A percentile compares a stretch with the other conserved stretches of the same genome.
These are phyloP conservation scores for Cephus pygmeus DNA, from an alignment of 2,888 invertebrate species.

Conservation along the genomic window DNA sequence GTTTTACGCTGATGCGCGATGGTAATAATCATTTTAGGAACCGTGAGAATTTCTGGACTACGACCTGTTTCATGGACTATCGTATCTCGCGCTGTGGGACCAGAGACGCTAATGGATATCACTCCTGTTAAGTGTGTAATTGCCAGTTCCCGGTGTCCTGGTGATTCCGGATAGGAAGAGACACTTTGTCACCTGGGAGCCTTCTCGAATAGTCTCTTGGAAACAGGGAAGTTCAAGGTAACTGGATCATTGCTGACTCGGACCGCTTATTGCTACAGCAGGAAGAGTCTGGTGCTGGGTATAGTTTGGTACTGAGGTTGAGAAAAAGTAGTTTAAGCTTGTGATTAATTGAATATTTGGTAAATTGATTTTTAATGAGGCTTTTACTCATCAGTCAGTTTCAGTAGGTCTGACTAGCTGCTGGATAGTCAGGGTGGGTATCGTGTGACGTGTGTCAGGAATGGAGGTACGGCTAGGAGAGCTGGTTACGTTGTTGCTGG, in stretches of 20 bases:
- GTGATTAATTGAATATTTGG: neutral
- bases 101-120: neutral
- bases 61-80: neutral
- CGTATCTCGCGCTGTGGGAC: neutral
- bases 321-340: neutral
- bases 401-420: conserved; percentile 22
- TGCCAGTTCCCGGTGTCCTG: neutral
- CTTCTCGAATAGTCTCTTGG: neutral
- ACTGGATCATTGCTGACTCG: neutral
- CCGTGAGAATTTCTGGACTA: neutral
- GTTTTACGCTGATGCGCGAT: neutral
- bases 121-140: neutral
- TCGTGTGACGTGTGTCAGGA: conserved; percentile 35
- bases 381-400: conserved; percentile 32
- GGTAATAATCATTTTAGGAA: neutral
- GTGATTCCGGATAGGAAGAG: neutral
- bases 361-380: neutral
- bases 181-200: neutral
- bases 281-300: neutral
- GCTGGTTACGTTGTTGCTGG: conserved; percentile 50
- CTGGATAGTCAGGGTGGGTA: conserved; percentile 28
- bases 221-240: neutral
- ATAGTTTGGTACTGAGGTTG: neutral
- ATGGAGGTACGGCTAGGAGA: conserved; percentile 25
- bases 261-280: neutral